Evolutionary conservation across 1,140 invertebrate genomes (phyloP), one percentile per base, ranked within the genome.

Genomic region (Zaprionus ghesquierei): DNA sequence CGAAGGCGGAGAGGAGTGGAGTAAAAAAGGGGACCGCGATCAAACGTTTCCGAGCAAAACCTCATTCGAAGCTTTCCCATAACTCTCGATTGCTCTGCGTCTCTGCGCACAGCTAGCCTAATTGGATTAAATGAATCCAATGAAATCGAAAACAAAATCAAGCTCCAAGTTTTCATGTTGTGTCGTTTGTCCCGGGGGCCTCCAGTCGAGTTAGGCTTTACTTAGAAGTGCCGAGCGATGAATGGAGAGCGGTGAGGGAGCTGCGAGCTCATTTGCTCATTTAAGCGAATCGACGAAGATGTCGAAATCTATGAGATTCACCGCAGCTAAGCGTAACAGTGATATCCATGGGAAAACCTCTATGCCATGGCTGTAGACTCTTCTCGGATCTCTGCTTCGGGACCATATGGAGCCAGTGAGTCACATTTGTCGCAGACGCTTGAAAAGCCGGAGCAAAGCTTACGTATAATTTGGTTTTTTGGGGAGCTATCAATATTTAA

Each of bases 261-360:
- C 65, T 49, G 46, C 60, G 69, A 68, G 69, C 44, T 29, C 66
- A 75, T 87, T 86, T 86, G 82, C 63, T 79, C 82, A 86, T 31
- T 69, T 79, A 72, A 86, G 79, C 79, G 82, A 58, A 86, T 87
- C 80, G 60, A 46, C 58, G 68, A 65, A 65, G 79, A 68, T 72
- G 69, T 87, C 79, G 82, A 86, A 85, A 85, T 80, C 78, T 82
- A 79, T 84, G 80, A 77, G 63, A 79, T 69, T 69, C 64, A 69
- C 50, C 12, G n/a, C 12, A 29, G 44, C 54, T 59, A 35, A 33
- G 51, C 13, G 84, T 79, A 84, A 87, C 66, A 58, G 65, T 89
- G 79, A 89, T 89, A 89, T 84, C 84, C 84, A 89, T 89, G 84
- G 84, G 84, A 89, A 89, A 77, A 79, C 62, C 25, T 66, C 49